Base-by-base conservation (phyloP, 2,888 invertebrate genomes). In the Apoderus coryli region DNA sequence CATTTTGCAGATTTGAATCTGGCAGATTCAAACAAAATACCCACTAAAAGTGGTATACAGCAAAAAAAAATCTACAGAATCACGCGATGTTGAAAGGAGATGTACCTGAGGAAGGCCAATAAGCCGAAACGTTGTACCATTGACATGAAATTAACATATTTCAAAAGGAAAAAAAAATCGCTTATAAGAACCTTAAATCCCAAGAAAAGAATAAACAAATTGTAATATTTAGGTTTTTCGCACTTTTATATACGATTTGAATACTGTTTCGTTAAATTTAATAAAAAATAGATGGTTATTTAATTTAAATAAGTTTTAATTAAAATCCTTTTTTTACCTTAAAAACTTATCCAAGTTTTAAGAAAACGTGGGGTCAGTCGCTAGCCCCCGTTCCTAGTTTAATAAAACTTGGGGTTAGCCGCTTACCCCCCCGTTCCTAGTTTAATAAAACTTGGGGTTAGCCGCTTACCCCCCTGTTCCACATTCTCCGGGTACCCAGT, bases 401-500 rank as follows among this genome's bases (percentile, higher is more conserved):
- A 19, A 19, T 6, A 19, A 19, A 19, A 19, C 7, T 19, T 19
- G 19, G 19, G 19, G 19, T 19, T n/a, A 19, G 7, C n/a, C 19
- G 19, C 19, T 19, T 7, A 19, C 19, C 19, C 19, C 19, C 19
- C 19, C n/a, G 19, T 19, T 19, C 19, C 19, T 7, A 19, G n/a
- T 19, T 19, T n/a, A 19, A 19, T 6, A 19, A 19, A 19, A 19
- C 19, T n/a, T 19, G 19, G 19, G 19, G 19, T 19, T 19, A 19
- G 19, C n/a, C n/a, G 19, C 19, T 19, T 6, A 19, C 19, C 19
- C 19, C 19, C 19, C 19, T 19, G 19, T 19, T 19, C 19, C 19
- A 19, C n/a, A 19, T 19, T 19, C 19, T 19, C 19, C 19, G n/a
- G 19, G 19, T 19, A 19, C 19, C 19, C 19, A 19, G 7, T 19